Evolutionary conservation across 1,140 invertebrate genomes (phyloP), one percentile per base, ranked within the genome.

Genomic region (Drosophila neocordata): DNA sequence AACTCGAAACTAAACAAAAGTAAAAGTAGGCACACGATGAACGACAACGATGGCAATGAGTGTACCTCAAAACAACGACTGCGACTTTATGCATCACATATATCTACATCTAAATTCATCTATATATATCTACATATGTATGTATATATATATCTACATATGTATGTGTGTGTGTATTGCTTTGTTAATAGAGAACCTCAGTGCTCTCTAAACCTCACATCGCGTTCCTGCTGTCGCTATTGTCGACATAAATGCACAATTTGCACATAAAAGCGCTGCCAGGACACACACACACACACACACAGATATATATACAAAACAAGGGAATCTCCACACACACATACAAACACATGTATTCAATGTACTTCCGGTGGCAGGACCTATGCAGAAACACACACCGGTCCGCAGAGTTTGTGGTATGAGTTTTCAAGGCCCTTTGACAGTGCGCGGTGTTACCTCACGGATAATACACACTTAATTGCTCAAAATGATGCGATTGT

Each of bases 401-500:
- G 63, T 55, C 59, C 35, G 35, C 8, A 34, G 34, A n/a, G 22
- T 24, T 4, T 24, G 41, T 74, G 73, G 73, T 76, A 69, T 73
- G 71, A 69, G 55, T 78, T 75, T 79, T 79, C 79, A 79, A 74
- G 83, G 83, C 73, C 83, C 79, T 87, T 87, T 84, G 80, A 69
- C 80, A 85, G 80, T 83, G 75, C 41, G 79, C 80, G 67, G 77
- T 72, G 70, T 64, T 76, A 72, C 60, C 53, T 56, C 53, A 67
- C 60, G 83, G 79, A 88, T 88, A 88, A 88, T 88, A 88, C 83
- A 88, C 76, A 83, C 83, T 88, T 88, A 88, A 88, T 88, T 88
- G 83, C 83, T 88, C 79, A 88, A 88, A 88, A 82, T 79, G 78
- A 82, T 83, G 79, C 83, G 77, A 87, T 80, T 85, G 81, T 84